Base-by-base conservation (phyloP, 2,888 invertebrate genomes). In the Athrips mouffetella region DNA sequence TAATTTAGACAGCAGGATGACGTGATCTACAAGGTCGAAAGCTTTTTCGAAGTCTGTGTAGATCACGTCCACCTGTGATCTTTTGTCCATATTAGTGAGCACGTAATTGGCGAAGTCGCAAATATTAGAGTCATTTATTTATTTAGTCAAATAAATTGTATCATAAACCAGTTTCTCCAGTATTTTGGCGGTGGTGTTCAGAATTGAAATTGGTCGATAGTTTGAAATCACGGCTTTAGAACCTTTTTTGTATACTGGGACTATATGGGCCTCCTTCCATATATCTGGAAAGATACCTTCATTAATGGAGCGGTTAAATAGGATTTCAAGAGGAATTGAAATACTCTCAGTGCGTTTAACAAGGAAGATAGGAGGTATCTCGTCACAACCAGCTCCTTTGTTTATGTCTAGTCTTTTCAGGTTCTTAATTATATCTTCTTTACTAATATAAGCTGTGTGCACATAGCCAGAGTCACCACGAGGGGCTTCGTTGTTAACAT, bases 21-120 rank as follows among this genome's bases (percentile, higher is more conserved):
- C 25, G 35, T 54, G 52, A 29, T 54, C 47, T 5, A 51, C 53
- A 13, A 49, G 46, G 27, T 54, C 51, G 13, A 48, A 51, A 23
- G 51, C 51, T 30, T 48, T 51, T 40, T 48, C 41, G 20, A 48
- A 51, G 21, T 52, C 54, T 0, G 50, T 52, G 7, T 50, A 51
- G 29, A 52, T 42, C 31, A 56, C 53, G 18, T 56, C 54, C 33
- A 56, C 52, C 39, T 54, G 52, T 11, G 29, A 41, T 2, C 44
- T n/a, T n/a, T n/a, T n/a, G n/a, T n/a, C n/a, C n/a, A n/a, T n/a
- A n/a, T n/a, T n/a, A n/a, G n/a, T n/a, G n/a, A n/a, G n/a, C n/a
- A n/a, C n/a, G n/a, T n/a, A n/a, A n/a, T n/a, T n/a, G n/a, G n/a
- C 29, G 1, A 15, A 21, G 0, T 54, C 51, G n/a, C 55, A 52